Evolutionary conservation across 1,140 invertebrate genomes (phyloP).

Genomic region (Sarcophaga bullata): DNA sequence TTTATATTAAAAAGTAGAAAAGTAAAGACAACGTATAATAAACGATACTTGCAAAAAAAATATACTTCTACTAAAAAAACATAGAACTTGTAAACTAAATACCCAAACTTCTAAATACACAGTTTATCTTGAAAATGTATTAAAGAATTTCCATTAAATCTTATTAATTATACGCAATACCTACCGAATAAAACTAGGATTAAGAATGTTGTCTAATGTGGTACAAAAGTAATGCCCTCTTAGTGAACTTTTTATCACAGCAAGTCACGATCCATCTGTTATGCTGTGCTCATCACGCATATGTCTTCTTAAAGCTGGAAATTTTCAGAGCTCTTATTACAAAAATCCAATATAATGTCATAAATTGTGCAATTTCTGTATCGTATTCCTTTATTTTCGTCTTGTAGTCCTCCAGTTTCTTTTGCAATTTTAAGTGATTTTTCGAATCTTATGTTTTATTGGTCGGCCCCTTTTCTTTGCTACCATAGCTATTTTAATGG

Average conservation of each 20-base stretch:
- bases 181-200: slow-evolving; percentile 62
- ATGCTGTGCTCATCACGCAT: slow-evolving; percentile 52
- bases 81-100: too few relatives aligned
- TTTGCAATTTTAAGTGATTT: slow-evolving; percentile 52
- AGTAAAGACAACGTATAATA: slow-evolving; percentile 8
- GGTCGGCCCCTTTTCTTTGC: slow-evolving; percentile 23
- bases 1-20: slow-evolving; percentile 49
- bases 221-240: slow-evolving; percentile 56
- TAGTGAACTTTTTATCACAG: slow-evolving; percentile 62
- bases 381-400: slow-evolving; percentile 55
- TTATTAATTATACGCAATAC: slow-evolving; percentile 35
- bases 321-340: slow-evolving; percentile 51
- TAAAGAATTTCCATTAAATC: too few relatives aligned
- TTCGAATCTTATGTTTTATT: slow-evolving; percentile 27
- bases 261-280: slow-evolving; percentile 55
- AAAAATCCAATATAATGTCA: slow-evolving; percentile 59
- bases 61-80: too few relatives aligned
- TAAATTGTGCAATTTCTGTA: slow-evolving; percentile 55
- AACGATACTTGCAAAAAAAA: too few relatives aligned
- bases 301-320: slow-evolving; percentile 54
- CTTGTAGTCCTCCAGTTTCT: slow-evolving; percentile 41
- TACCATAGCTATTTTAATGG: neutral
- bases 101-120: too few relatives aligned
- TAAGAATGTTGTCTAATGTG: slow-evolving; percentile 58
- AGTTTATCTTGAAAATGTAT: too few relatives aligned